Conservation (phyloP, 2,797 vertebrate species). For the Psittacula echo region DNA sequence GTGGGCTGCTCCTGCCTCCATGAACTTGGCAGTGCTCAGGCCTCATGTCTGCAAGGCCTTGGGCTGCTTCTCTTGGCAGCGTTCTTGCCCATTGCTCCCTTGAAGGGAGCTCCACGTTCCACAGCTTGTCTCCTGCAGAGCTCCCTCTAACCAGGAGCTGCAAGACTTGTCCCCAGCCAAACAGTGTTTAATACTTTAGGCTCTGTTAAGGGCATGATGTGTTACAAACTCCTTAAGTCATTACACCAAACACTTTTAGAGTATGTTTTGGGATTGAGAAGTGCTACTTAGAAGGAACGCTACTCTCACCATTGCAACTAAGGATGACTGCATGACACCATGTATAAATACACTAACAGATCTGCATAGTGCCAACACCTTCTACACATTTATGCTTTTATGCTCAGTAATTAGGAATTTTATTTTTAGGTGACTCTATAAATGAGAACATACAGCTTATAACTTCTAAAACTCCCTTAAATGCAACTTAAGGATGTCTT, state of each 20-base stretch:
- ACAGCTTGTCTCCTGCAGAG: background rate
- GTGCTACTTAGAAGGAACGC: background rate
- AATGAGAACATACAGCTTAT: background rate
- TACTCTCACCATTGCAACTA: background rate
- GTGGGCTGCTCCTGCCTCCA: background rate
- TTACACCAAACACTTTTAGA: background rate
- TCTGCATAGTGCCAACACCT: background rate
- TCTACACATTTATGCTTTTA: background rate
- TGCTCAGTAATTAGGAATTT: background rate
- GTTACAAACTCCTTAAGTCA: background rate
- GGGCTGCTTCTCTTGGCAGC: background rate
- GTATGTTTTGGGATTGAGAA: background rate
- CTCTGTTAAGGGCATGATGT: background rate
- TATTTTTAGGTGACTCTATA: background rate
- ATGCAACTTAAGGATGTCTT: background rate
- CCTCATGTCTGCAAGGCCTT: background rate
- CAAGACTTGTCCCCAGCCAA: background rate
- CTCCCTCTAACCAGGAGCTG: background rate
- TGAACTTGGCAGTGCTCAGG: background rate
- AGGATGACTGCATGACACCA: background rate
- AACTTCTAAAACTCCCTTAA: background rate
- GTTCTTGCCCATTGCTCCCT: accelerated
- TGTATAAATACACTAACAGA: background rate
- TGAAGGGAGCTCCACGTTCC: background rate
- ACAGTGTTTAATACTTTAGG: background rate